These are phyloP conservation scores for Tyrophagus putrescentiae DNA, from an alignment of 1,140 invertebrate genomes.

Conservation along the genomic window DNA sequence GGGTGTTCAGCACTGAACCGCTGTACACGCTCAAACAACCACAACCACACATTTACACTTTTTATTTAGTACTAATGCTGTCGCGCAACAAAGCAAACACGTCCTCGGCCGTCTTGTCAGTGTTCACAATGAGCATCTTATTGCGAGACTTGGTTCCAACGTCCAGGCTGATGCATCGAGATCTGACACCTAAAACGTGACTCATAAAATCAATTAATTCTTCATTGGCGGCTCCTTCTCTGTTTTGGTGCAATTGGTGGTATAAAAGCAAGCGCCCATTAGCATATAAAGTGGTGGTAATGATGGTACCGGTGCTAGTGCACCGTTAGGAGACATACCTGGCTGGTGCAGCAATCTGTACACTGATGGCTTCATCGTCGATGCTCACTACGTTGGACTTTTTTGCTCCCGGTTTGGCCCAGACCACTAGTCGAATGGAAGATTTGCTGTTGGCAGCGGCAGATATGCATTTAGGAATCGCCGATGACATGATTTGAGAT, in stretches of 20 bases:
- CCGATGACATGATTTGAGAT: no score
- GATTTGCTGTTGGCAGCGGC: neutral
- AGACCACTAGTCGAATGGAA: neutral
- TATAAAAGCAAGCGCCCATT: neutral
- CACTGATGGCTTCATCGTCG: conserved; percentile 38
- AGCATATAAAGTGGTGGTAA: no score
- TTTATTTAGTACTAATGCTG: no score
- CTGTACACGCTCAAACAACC: no score
- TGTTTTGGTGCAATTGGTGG: neutral
- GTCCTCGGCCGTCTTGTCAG: neutral
- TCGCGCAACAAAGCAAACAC: no score
- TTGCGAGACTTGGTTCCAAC: conserved; percentile 8
- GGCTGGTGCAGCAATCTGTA: conserved; percentile 58
- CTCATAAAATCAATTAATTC: conserved; percentile 56
- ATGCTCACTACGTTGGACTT: conserved; percentile 30
- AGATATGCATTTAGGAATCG: conserved; percentile 4
- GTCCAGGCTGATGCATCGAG: neutral
- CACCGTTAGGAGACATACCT: conserved; percentile 39
- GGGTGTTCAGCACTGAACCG: no score
- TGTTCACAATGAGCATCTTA: neutral
- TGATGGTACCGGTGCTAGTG: no score
- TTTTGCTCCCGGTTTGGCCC: conserved; percentile 10
- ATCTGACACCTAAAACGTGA: conserved; percentile 44
- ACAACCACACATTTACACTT: no score
- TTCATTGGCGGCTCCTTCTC: conserved; percentile 52